Evolutionary conservation across 2,113 vertebrate species (phyloP).

Genomic region (Leiothrix lutea): DNA sequence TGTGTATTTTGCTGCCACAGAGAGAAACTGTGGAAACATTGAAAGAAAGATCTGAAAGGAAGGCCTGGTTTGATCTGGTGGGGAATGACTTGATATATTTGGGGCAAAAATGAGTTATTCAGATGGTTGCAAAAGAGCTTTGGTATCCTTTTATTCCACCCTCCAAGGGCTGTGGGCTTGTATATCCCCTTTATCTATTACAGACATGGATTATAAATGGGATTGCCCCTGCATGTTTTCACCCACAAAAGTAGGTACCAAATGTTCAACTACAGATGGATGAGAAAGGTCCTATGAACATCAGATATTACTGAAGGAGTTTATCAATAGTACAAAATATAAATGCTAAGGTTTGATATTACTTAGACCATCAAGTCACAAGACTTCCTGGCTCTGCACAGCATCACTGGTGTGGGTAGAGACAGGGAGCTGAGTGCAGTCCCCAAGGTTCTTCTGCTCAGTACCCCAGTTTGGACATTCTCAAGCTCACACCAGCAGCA

Average conservation of each 20-base stretch:
- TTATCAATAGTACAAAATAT: background rate
- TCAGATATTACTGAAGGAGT: background rate
- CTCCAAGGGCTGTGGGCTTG: background rate
- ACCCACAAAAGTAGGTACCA: background rate
- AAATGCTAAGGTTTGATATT: background rate
- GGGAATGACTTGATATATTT: background rate
- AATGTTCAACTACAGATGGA: background rate
- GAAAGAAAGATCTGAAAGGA: background rate
- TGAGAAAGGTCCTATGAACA: background rate
- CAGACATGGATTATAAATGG: background rate
- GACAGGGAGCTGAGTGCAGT: background rate
- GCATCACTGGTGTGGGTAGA: background rate
- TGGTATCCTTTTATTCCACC: background rate
- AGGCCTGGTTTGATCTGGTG: background rate
- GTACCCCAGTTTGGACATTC: background rate
- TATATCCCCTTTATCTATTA: background rate
- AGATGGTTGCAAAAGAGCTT: background rate
- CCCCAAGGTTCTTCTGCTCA: background rate
- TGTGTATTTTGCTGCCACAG: background rate
- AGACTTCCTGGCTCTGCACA: background rate
- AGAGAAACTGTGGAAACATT: background rate
- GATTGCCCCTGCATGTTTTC: background rate
- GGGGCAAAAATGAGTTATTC: background rate
- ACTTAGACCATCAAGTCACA: background rate
- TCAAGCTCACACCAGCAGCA: background rate